Evolutionary conservation across 2,797 vertebrate species (phyloP), one percentile per base, ranked within the genome.

Genomic region (Australoheros facetus): DNA sequence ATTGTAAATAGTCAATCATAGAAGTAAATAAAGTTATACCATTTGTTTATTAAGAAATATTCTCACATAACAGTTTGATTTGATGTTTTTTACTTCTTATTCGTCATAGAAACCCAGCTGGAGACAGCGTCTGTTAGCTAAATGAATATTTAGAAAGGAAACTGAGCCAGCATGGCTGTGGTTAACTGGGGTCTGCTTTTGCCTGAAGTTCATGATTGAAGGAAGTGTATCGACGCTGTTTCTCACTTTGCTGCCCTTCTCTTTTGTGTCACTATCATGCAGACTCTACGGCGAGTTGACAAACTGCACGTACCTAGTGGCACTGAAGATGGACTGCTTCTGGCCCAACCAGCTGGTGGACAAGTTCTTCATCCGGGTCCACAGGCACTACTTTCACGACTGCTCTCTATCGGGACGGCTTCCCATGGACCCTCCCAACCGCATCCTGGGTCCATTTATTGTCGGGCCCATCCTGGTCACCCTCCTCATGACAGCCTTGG

Each of bases 321-420:
- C 97, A 0, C 21, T 79, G 14, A 94, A 92, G 74, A 93, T 98
- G 88, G 90, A 92, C 71, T 99, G 98, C 91, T 98, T 93, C 94
- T 99, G 98, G 98, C 98, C 98, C 56, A 98, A 97, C 86, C 88
- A 87, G 1, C 90, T 95, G 39, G 97, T 99, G 93, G 97, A 99
- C 6, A 94, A 90, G 71, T 98, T 99, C 94, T 99, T 99, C 91
- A 93, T 97, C 75, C 86, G 87, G 0, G 82, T 99, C 56, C 98
- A 99, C 94, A 93, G 78, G 74, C 94, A 90, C 58, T 99, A 97
- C 94, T 99, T 99, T 95, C 91, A 94, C 17, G 91, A 94, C 95
- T 99, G 98, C 89, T 94, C 97, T 0, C 75, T 92, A 37, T 95
- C 97, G 0, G 98, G 98, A 34, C 93, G 97, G 32, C 95, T 96